Base-by-base conservation (phyloP, 2,113 vertebrate species). In the Carassius gibelio region DNA sequence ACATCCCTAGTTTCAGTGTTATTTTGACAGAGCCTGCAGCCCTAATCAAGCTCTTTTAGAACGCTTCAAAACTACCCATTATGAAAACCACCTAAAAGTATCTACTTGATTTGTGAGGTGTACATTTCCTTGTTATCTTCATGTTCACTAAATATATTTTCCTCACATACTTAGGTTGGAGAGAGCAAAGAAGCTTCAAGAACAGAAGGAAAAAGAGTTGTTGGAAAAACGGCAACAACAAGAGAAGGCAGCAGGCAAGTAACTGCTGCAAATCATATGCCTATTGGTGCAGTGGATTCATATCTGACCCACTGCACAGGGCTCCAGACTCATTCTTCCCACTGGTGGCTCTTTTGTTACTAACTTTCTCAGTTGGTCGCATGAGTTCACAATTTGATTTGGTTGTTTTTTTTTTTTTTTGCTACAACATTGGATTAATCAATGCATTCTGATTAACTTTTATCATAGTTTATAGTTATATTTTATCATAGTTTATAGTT, bases 201-300 rank as follows among this genome's bases (percentile, higher is more conserved):
- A 99, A 88, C 98, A 99, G 89, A 96, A 98, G 89, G 98, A 99
- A 89, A 99, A 99, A 61, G 98, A 99, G 91, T 93, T 98, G 94
- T 93, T 97, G 86, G 98, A 99, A 91, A 99, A 99, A 88, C 96
- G 97, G 77, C 97, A 99, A 87, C 97, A 99, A 85, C 96, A 99
- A 90, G 97, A 99, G 90, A 96, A 96, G 19, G 94, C 91, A 91
- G 95, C 95, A 94, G 97, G 98, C 97, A 92, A 91, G 88, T 75
- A 11, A 0, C 23, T 50, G 34, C 15, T 75, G 30, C 50, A 68
- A 17, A n/a, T 21, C 11, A 13, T 11, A 36, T 74, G 74, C 9
- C 26, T 26, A 34, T 11, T 1, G 11, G 15, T 55, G 5, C 52
- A 36, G 14, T 26, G 7, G 9, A n/a, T 48, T 68, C 23, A 10